Evolutionary conservation across 2,888 invertebrate species (phyloP).

Genomic region (Disparrhopalites patrizii): DNA sequence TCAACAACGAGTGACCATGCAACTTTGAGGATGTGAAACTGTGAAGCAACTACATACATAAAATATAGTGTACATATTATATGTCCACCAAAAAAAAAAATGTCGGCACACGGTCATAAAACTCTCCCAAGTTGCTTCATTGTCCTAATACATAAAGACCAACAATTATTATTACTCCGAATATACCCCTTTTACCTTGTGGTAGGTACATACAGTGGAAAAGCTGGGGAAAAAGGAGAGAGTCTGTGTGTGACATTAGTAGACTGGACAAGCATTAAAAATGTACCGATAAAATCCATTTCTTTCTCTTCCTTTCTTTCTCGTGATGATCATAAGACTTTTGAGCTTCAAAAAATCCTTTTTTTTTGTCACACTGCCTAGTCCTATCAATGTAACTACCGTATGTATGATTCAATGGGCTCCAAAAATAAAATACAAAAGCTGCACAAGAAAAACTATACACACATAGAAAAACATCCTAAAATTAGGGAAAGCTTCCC

Average conservation of each 20-base stretch:
- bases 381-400: too few species aligned
- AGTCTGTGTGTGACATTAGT: slow-evolving; percentile 5
- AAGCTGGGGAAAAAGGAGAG: too few species aligned
- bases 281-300: background rate
- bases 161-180: slow-evolving; percentile 4
- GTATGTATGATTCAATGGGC: too few species aligned
- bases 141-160: background rate
- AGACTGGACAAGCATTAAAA: slow-evolving; percentile 11
- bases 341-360: too few species aligned
- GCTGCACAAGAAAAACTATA: too few species aligned
- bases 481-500: too few species aligned
- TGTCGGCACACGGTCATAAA: background rate
- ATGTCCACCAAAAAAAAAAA: background rate
- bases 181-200: background rate
- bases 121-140: slow-evolving; percentile 4
- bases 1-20: slow-evolving; percentile 25
- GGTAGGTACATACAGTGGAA: too few species aligned
- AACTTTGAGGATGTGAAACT: background rate
- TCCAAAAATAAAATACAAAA: too few species aligned
- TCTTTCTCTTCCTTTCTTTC: too few species aligned
- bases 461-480: too few species aligned
- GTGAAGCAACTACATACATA: background rate
- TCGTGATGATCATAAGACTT: too few species aligned
- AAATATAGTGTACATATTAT: background rate
- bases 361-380: too few species aligned